phyloP scores from a whole-genome alignment of 2,888 invertebrate species.

The Lymantria dispar region DNA sequence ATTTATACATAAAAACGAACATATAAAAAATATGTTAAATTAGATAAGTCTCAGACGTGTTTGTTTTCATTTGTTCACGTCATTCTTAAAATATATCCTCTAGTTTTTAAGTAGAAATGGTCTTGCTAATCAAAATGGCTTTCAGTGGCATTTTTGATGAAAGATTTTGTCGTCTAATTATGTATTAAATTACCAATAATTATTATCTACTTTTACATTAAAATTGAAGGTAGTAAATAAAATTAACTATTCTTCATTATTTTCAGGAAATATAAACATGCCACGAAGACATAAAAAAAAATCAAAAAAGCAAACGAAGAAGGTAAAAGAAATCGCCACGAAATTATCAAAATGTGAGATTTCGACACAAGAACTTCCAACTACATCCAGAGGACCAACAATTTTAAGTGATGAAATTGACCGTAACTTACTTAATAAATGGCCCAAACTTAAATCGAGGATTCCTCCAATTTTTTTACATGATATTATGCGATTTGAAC shows the following conservation, averaged over 20 bases:
- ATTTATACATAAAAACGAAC: no score
- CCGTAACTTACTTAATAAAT: slow-evolving; percentile 29
- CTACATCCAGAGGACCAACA: slow-evolving; percentile 12
- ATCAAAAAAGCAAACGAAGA: slow-evolving; percentile 19
- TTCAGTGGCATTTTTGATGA: no score
- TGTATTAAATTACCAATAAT: no score
- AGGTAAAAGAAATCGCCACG: slow-evolving; percentile 21
- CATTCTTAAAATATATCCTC: no score
- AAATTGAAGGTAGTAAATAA: no score
- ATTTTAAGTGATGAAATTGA: slow-evolving; percentile 25
- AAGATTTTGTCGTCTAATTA: no score
- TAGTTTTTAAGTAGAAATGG: no score
- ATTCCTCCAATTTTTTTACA: slow-evolving; percentile 56
- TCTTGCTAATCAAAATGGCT: no score
- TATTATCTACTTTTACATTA: no score
- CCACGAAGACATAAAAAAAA: slow-evolving; percentile 20
- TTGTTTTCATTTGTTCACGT: no score
- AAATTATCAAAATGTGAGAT: slow-evolving; percentile 27
- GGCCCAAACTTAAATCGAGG: slow-evolving; percentile 44
- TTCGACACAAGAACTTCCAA: slow-evolving; percentile 1
- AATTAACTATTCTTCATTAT: neutral
- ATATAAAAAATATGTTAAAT: no score
- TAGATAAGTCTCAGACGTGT: no score
- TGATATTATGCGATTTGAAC: slow-evolving; percentile 30
- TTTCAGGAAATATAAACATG: slow-evolving; percentile 11